A percentile compares a stretch with the other conserved stretches of the same genome.
phyloP scores from a whole-genome alignment of 2,888 invertebrate genomes.

The Ochropleura plecta region DNA sequence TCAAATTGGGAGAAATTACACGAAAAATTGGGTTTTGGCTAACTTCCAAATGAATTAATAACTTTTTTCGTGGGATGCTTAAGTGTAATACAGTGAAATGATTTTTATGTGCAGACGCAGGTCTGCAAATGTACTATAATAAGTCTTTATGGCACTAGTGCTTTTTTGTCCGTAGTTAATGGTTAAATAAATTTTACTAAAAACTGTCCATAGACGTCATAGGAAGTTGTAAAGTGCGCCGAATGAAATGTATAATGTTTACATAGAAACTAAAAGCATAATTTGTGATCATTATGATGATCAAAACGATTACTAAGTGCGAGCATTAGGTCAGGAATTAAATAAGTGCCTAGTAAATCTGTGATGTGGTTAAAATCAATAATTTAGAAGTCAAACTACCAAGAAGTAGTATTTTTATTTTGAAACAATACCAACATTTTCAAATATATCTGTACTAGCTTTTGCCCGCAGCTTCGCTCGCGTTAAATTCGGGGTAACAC shows the following conservation, averaged over 20 bases:
- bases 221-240: conserved; percentile 19
- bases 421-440: neutral
- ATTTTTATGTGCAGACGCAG: conserved; percentile 26
- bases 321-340: neutral
- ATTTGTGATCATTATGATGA: neutral
- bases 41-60: conserved; percentile 59
- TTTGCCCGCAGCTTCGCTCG: too few species aligned
- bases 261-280: conserved; percentile 18
- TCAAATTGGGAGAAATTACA: conserved; percentile 52
- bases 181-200: conserved; percentile 21
- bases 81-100: conserved; percentile 42
- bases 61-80: conserved; percentile 44
- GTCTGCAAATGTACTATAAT: conserved; percentile 36
- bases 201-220: conserved; percentile 1
- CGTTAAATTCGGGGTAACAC: too few species aligned
- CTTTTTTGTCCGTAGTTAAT: conserved; percentile 4
- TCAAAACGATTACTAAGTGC: conserved; percentile 20
- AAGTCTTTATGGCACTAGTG: conserved; percentile 25
- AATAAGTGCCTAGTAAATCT: conserved; percentile 13
- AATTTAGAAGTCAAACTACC: neutral
- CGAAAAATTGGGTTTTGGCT: conserved; percentile 61
- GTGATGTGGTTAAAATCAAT: neutral
- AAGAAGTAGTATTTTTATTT: neutral
- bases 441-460: neutral
- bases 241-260: conserved; percentile 7